phyloP scores from a whole-genome alignment of 2,888 invertebrate genomes.

The Gymnoscelis rufifasciata region DNA sequence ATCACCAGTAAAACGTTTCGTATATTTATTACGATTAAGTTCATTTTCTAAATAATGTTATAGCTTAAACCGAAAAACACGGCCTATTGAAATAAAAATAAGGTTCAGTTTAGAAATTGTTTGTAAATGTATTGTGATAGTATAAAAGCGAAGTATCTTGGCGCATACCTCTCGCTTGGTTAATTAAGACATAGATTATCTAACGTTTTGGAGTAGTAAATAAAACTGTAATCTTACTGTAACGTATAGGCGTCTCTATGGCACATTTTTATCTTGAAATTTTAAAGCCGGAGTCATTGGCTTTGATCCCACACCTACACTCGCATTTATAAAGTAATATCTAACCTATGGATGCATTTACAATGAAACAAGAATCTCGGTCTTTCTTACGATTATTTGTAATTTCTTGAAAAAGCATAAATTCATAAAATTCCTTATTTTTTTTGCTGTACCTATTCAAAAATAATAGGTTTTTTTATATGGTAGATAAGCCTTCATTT shows the following conservation, averaged over 20 bases:
- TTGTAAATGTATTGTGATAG: slow-evolving; percentile 21
- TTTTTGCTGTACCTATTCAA: too few relatives aligned
- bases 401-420: too few relatives aligned
- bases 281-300: slow-evolving; percentile 65
- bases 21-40: slow-evolving; percentile 23
- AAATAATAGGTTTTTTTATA: too few relatives aligned
- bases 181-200: slow-evolving; percentile 80
- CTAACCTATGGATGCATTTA: slow-evolving; percentile 40
- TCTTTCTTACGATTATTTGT: neutral
- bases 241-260: slow-evolving; percentile 69
- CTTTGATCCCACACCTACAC: slow-evolving; percentile 75
- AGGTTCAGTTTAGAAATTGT: slow-evolving; percentile 22
- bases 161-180: slow-evolving; percentile 66
- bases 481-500: too few relatives aligned
- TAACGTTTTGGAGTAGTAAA: slow-evolving; percentile 76
- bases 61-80: slow-evolving; percentile 13
- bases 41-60: slow-evolving; percentile 11
- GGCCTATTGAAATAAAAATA: slow-evolving; percentile 16
- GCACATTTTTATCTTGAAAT: slow-evolving; percentile 68
- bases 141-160: slow-evolving; percentile 36
- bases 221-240: slow-evolving; percentile 74
- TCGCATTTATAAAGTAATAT: slow-evolving; percentile 59
- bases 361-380: neutral
- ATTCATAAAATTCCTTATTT: too few relatives aligned
- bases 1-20: slow-evolving; percentile 22